These are phyloP conservation scores for Anadara kagoshimensis DNA, from an alignment of 1,140 invertebrate species.

Conservation along the genomic window DNA sequence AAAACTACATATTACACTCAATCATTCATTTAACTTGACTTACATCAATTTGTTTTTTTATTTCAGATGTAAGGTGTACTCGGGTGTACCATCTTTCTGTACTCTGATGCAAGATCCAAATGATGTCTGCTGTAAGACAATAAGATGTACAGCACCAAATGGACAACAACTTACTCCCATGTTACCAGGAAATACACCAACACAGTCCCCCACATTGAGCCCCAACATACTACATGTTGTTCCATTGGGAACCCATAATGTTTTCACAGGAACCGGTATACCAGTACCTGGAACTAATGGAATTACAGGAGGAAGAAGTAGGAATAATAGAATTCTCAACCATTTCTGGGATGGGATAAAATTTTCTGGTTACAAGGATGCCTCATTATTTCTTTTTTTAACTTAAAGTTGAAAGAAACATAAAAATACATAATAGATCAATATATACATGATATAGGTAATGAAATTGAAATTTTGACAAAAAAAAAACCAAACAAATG, in stretches of 20 bases:
- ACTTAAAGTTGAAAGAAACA: not conserved
- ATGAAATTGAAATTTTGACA: too few relatives aligned
- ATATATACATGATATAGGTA: too few relatives aligned
- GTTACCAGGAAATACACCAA: conserved; percentile 33
- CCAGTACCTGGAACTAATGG: conserved; percentile 21
- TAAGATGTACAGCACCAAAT: conserved; percentile 43
- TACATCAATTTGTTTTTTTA: not conserved
- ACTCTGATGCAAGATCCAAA: conserved; percentile 48
- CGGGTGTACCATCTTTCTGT: conserved; percentile 54
- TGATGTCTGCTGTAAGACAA: conserved; percentile 53
- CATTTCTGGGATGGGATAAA: too few relatives aligned
- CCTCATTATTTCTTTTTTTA: too few relatives aligned
- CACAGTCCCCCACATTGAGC: conserved; percentile 38
- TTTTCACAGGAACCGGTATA: conserved; percentile 46
- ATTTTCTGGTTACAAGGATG: too few relatives aligned
- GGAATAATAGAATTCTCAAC: conserved; percentile 15
- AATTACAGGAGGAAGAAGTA: conserved; percentile 48
- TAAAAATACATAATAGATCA: not conserved
- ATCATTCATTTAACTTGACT: too few relatives aligned
- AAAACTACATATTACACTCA: too few relatives aligned
- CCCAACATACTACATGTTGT: conserved; percentile 46
- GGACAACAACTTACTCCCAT: conserved; percentile 44
- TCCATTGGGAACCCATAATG: conserved; percentile 52
- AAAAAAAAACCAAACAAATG: too few relatives aligned
- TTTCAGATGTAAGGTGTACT: conserved; percentile 43